Base-by-base conservation (phyloP, 1,140 invertebrate species). In the Bicyclus anynana region DNA sequence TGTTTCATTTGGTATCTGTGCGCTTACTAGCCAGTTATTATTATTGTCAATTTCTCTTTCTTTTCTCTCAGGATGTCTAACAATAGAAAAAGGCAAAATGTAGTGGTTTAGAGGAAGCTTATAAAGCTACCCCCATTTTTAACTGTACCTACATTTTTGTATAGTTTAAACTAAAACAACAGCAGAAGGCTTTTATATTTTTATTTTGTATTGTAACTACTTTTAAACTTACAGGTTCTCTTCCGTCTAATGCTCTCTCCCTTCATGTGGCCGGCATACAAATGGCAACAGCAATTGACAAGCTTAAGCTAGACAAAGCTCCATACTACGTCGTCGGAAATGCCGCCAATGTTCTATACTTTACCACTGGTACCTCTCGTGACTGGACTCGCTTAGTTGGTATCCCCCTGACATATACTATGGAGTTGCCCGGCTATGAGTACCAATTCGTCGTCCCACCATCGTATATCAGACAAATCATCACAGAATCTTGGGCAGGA, bases 401-500 rank as follows among this genome's bases (percentile, higher is more conserved):
- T 9, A 90, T 94, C 27, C 90, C 91, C 50, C 90, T 94, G 29
- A 90, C 92, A 5, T 94, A 92, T 72, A 92, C 93, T 2, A 85
- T 94, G 68, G 94, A 95, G 74, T 75, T 95, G 16, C 80, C 92
- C 1, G 93, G 93, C 23, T 91, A 90, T 52, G 78, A 80, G 21
- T 81, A 91, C 49, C 92, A 92, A 0, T 88, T 88, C 55, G 61
- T 93, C 42, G 90, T 95, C 0, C 93, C 94, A 5, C 87, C 91
- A 3, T 74, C 80, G 1, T 90, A 93, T 59, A 93, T 96, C 10
- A 59, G 87, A 23, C 84, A 87, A 47, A 88, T 89, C 14, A 84
- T 91, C 0, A 87, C 87, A 16, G 96, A 98, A 82, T 95, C 95
- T 0, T 96, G 94, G 89, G 91, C 92, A 52, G 93, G 92, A 2